Evolutionary conservation across 2,888 invertebrate species (phyloP), one percentile per base, ranked within the genome.

Genomic region (Trichopria drosophilae): DNA sequence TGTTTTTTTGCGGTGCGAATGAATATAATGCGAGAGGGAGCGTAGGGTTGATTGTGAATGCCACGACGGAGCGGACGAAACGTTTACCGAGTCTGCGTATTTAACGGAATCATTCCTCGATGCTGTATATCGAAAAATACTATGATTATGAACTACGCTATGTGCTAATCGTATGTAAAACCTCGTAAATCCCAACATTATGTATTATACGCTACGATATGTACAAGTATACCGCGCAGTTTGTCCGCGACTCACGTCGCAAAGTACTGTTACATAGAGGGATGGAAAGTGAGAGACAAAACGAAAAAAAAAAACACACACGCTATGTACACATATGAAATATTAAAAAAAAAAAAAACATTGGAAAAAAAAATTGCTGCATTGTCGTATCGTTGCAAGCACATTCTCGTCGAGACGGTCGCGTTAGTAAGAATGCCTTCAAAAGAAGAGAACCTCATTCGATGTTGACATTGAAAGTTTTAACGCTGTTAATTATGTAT

Each of bases 381-480:
- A 24, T 24, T 24, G 24, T 24, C 44, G 47, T 46, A 54, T 51
- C 41, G 46, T 51, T 48, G 16, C 48, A 48, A 51, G 55, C 48
- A 51, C 49, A 51, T 55, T 55, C 55, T 55, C 55, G 51, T 48
- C 39, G 45, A 55, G 41, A 48, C 66, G 67, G 66, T 70, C 66
- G 66, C 65, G 66, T 51, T n/a, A n/a, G n/a, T n/a, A 52, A 56
- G 37, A 64, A 68, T 68, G 69, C 70, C 71, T 71, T 73, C 67
- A 60, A 58, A 66, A 55, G 58, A 61, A 61, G 59, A 61, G 59
- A 68, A 67, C 68, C 71, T 72, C 71, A 68, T 70, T 69, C 63
- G 70, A 71, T 68, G 73, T 74, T 74, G 67, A 73, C 68, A 54
- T 72, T 68, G 66, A 73, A 70, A 73, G 70, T 73, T 73, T 69